Evolutionary conservation across 2,797 vertebrate genomes (phyloP), one percentile per base, ranked within the genome.

Genomic region (Girardinus metallicus): DNA sequence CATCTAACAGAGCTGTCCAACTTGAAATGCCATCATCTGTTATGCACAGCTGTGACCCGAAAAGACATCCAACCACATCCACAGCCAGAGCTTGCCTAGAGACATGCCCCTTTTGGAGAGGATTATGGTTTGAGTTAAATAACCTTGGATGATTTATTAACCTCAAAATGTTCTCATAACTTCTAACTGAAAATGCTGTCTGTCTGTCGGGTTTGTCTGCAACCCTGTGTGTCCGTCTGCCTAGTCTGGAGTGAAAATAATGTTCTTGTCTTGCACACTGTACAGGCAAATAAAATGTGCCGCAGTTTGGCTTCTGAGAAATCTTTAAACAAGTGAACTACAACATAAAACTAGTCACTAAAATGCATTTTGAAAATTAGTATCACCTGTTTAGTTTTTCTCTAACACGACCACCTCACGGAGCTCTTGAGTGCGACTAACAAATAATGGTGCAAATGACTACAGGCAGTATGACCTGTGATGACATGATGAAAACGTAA

Each of bases 31-130:
- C 80, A 76, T 90, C 49, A 75, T 74, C 79, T 81, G 73, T 53
- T 74, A 79, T 77, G 77, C 82, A 73, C 80, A 77, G 79, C 80
- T 85, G 82, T 80, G 82, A 82, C 81, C 53, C 71, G 79, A 85
- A 78, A 78, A 79, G 73, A 79, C 77, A 78, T 75, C 55, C 75
- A 53, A 16, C 75, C 73, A 78, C 77, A 73, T 84, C 44, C 53
- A 68, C 51, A 73, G 71, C 15, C 8, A 5, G 29, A 26, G 51
- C 46, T 31, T 44, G 73, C 23, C 80, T 85, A 11, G 55, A 81
- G 73, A 79, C 31, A 16, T 18, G 18, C 31, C 44, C 73, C 49
- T 70, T 44, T 55, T 49, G 16, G 36, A 78, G 47, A 46, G 64
- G 66, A 79, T 76, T 26, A n/a, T 23, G 43, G 29, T 71, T 57